These are phyloP conservation scores for Dexiosoma caninum DNA, from an alignment of 2,888 invertebrate genomes.

Conservation along the genomic window DNA sequence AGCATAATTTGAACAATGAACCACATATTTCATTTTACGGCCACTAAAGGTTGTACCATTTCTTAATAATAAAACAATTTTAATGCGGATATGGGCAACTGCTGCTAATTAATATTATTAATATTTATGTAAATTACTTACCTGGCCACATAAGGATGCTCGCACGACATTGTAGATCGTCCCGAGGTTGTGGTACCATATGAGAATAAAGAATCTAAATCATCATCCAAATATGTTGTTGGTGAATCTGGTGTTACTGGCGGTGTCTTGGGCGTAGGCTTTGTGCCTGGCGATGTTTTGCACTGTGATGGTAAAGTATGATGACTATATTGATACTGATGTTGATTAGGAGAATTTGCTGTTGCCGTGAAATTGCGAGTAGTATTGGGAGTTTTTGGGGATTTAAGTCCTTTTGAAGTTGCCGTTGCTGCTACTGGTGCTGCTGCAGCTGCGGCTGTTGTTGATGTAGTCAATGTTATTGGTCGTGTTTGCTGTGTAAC, in stretches of 20 bases:
- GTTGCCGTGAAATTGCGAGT: slow-evolving; percentile 63
- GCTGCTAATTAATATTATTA: too few relatives aligned
- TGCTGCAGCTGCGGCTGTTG: slow-evolving; percentile 59
- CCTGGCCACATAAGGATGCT: slow-evolving; percentile 89
- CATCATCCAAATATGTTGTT: slow-evolving; percentile 81
- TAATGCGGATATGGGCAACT: too few relatives aligned
- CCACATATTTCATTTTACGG: slow-evolving; percentile 86
- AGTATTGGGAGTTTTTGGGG: slow-evolving; percentile 78
- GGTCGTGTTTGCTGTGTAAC: slow-evolving; percentile 65
- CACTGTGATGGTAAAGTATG: not conserved
- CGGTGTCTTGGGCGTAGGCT: slow-evolving; percentile 80
- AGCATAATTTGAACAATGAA: slow-evolving; percentile 90
- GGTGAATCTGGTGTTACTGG: slow-evolving; percentile 82
- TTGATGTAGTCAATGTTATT: slow-evolving; percentile 63
- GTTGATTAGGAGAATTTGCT: slow-evolving; percentile 68
- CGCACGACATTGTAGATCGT: slow-evolving; percentile 83
- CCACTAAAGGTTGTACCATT: slow-evolving; percentile 86
- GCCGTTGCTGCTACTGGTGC: slow-evolving; percentile 54
- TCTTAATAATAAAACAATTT: slow-evolving; percentile 69
- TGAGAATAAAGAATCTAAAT: slow-evolving; percentile 87
- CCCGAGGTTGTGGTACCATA: slow-evolving; percentile 88
- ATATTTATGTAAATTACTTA: too few relatives aligned
- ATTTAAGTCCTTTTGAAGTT: slow-evolving; percentile 65
- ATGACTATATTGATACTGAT: slow-evolving; percentile 5
- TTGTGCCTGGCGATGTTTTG: slow-evolving; percentile 66